Conservation (phyloP, 2,888 invertebrate genomes). For the Callyntrura sp. region DNA sequence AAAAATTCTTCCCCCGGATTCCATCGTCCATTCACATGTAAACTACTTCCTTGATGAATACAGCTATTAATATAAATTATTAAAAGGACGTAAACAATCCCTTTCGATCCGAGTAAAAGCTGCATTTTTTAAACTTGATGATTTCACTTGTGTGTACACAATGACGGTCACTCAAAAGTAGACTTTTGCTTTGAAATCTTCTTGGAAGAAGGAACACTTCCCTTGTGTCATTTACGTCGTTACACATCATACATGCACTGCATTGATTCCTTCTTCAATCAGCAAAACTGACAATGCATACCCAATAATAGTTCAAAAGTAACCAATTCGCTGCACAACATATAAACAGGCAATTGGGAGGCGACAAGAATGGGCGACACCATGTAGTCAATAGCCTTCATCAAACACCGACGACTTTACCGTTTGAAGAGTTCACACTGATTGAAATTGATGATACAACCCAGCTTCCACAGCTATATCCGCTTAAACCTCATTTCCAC, state of each 20-base stretch:
- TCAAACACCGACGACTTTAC: no score
- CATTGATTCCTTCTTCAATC: no score
- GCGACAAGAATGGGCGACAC: no score
- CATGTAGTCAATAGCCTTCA: no score
- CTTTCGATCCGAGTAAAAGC: not conserved
- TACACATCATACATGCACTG: slow-evolving; percentile 11
- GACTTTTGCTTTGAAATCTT: not conserved
- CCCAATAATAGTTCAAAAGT: not conserved
- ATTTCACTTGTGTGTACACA: not conserved
- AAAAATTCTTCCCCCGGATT: slow-evolving; percentile 91
- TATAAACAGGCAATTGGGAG: no score
- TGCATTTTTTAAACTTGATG: not conserved
- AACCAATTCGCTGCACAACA: no score
- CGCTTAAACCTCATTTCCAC: no score
- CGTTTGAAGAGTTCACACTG: no score
- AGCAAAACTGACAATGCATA: not conserved
- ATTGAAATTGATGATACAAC: no score
- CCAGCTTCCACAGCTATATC: no score
- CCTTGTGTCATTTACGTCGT: slow-evolving; percentile 6
- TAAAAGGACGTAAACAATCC: not conserved
- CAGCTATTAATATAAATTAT: not conserved
- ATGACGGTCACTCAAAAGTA: not conserved
- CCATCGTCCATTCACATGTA: slow-evolving; percentile 89
- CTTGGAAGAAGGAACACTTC: slow-evolving; percentile 41
- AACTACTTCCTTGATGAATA: slow-evolving; percentile 82